Evolutionary conservation across 2,113 vertebrate species (phyloP).

Genomic region (Amphilophus citrinellus): DNA sequence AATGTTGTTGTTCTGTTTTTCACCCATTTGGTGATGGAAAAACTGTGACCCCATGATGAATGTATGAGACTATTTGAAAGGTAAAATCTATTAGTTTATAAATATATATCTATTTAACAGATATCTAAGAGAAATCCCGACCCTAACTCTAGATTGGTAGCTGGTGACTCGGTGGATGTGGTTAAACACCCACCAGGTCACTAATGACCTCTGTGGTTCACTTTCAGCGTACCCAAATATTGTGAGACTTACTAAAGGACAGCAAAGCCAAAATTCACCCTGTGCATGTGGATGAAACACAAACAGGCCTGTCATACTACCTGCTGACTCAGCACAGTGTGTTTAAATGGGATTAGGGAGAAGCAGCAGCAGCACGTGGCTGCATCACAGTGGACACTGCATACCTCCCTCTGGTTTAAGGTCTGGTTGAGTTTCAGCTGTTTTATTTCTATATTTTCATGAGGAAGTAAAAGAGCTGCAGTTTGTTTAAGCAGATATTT

Average conservation of each 20-base stretch:
- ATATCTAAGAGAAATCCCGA: too few species aligned
- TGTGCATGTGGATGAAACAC: constrained; percentile 7
- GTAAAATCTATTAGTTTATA: too few species aligned
- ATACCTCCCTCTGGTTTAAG: not conserved
- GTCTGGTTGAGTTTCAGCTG: not conserved
- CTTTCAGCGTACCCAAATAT: not conserved
- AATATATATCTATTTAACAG: too few species aligned
- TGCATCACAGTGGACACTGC: not conserved
- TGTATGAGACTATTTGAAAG: too few species aligned
- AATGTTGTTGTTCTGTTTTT: too few species aligned
- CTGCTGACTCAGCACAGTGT: constrained; percentile 57
- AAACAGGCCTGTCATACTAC: constrained; percentile 27
- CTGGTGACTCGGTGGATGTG: too few species aligned
- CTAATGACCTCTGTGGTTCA: not conserved
- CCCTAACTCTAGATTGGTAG: too few species aligned
- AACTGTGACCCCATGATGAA: too few species aligned
- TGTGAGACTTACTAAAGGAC: not conserved
- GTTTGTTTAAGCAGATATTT: not conserved
- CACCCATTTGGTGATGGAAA: too few species aligned
- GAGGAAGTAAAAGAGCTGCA: not conserved
- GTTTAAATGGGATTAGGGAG: constrained; percentile 49
- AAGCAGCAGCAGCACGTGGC: constrained; percentile 15
- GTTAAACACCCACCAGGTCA: not conserved
- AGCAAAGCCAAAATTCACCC: not conserved
- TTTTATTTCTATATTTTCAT: not conserved